Conservation (phyloP, 2,113 vertebrate genomes). For the Rhegmatorhina hoffmannsi region DNA sequence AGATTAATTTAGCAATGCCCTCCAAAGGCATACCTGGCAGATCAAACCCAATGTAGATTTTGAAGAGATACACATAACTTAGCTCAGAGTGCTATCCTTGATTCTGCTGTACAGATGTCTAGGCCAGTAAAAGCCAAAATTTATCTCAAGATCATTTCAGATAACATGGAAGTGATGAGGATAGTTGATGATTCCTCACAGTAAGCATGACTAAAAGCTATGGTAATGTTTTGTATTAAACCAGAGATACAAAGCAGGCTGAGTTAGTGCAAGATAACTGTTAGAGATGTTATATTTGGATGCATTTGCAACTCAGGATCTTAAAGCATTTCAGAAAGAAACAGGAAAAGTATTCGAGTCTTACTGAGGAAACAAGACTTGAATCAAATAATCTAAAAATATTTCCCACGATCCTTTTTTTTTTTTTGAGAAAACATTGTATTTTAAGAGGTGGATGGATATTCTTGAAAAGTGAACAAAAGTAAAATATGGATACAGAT, state of each 20-base stretch:
- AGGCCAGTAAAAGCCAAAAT: not conserved
- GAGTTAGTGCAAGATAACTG: not conserved
- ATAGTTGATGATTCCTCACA: not conserved
- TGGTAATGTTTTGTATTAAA: not conserved
- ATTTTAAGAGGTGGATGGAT: not conserved
- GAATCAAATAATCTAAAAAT: not conserved
- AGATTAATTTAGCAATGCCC: not conserved
- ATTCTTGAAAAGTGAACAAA: not conserved
- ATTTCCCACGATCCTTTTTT: not conserved
- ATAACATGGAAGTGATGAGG: not conserved
- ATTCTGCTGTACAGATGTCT: not conserved
- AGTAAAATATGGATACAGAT: not conserved
- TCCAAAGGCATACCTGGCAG: not conserved
- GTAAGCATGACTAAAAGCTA: not conserved
- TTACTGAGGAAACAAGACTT: not conserved
- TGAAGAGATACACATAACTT: not conserved
- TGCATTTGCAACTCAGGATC: not conserved
- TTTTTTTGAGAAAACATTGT: not conserved
- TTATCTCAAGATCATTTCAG: not conserved
- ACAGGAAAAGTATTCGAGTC: not conserved
- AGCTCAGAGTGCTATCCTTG: not conserved
- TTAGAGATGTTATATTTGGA: not conserved
- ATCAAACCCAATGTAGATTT: not conserved
- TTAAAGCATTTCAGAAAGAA: not conserved
- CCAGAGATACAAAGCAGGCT: not conserved